Conservation (phyloP, 1,140 invertebrate genomes). For the Caerostris extrusa region DNA sequence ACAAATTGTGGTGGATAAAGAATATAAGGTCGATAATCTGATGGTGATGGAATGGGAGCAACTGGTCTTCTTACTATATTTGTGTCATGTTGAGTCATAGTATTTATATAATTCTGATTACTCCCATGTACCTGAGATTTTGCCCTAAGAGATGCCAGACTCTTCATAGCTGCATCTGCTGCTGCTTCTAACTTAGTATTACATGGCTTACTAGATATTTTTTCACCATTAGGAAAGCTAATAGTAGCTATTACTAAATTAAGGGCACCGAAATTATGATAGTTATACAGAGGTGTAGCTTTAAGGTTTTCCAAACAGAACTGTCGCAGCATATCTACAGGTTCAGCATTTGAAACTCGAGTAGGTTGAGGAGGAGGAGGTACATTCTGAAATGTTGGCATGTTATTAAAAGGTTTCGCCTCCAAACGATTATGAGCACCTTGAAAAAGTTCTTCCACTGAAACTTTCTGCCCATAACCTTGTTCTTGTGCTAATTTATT, state of each 20-base stretch:
- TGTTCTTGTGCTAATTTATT: not conserved
- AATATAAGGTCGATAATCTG: conserved; percentile 35
- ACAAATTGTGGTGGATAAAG: not conserved
- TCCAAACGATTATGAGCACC: conserved; percentile 35
- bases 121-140: too few species aligned
- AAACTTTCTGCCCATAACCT: conserved; percentile 53
- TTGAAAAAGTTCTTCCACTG: conserved; percentile 73
- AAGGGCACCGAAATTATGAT: conserved; percentile 30
- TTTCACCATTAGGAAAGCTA: conserved; percentile 60
- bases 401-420: not conserved
- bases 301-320: conserved; percentile 25
- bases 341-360: not conserved
- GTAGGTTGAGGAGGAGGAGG: not conserved
- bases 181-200: conserved; percentile 53
- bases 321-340: not conserved
- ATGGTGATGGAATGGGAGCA: not conserved
- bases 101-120: conserved; percentile 16
- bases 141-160: conserved; percentile 35
- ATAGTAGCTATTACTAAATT: conserved; percentile 62
- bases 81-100: not conserved
- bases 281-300: conserved; percentile 45
- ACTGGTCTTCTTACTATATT: not conserved
- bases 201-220: conserved; percentile 53
- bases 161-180: conserved; percentile 66
- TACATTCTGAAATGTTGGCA: not conserved